These are phyloP conservation scores for Numenius arquata DNA, from an alignment of 2,113 vertebrate species.

Conservation along the genomic window DNA sequence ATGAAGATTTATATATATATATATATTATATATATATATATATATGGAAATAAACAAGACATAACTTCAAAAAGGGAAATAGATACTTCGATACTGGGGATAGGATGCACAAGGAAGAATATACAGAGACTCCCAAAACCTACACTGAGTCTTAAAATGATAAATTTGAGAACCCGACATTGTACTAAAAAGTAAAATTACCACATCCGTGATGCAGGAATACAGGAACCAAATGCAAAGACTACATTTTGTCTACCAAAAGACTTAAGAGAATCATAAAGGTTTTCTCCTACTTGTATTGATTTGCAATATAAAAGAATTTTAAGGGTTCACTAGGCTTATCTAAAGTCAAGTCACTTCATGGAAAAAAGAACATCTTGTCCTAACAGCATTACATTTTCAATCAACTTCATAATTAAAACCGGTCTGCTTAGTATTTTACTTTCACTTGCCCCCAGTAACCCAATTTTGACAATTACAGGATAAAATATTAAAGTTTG, in stretches of 20 bases:
- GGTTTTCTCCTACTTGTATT: not conserved
- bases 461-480: not conserved
- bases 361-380: fast-evolving
- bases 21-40: too few species aligned
- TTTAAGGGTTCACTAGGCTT: not conserved
- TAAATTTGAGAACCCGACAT: not conserved
- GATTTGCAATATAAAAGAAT: not conserved
- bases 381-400: not conserved
- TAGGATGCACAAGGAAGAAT: not conserved
- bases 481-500: not conserved
- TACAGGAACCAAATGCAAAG: not conserved
- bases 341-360: not conserved
- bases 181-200: not conserved
- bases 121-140: not conserved
- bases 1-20: too few species aligned
- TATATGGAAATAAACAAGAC: too few species aligned
- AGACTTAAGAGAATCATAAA: not conserved
- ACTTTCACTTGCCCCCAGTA: not conserved
- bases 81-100: not conserved
- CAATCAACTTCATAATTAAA: not conserved
- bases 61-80: not conserved
- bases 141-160: not conserved
- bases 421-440: not conserved
- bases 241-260: not conserved
- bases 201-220: not conserved